Evolutionary conservation across 2,888 invertebrate genomes (phyloP).

Genomic region (Eustalomyia histrio): DNA sequence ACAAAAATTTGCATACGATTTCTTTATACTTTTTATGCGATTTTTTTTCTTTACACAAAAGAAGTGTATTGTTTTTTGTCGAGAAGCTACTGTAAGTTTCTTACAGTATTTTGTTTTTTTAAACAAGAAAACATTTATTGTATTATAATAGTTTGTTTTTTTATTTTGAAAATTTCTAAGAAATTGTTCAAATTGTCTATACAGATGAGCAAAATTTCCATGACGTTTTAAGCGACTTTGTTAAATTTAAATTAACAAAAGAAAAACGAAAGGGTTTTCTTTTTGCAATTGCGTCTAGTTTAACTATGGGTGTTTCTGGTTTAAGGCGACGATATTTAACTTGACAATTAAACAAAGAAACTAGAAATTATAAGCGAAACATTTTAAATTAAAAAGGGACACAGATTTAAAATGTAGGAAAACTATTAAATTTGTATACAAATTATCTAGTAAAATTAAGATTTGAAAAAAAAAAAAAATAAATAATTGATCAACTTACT

Average conservation of each 20-base stretch:
- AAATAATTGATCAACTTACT: not conserved
- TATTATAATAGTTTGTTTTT: conserved; percentile 2
- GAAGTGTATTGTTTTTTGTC: not conserved
- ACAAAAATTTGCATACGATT: not conserved
- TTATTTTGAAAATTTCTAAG: not conserved
- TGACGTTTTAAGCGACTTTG: not conserved
- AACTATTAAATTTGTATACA: not conserved
- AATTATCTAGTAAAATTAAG: not conserved
- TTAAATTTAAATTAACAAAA: not conserved
- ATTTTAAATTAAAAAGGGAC: not conserved
- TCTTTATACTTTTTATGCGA: not conserved
- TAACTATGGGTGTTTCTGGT: not conserved
- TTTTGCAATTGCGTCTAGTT: not conserved
- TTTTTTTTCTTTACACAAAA: not conserved
- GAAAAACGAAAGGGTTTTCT: not conserved
- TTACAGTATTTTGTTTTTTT: not conserved
- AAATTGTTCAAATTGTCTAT: not conserved
- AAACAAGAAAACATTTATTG: not conserved
- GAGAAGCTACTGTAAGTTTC: not conserved
- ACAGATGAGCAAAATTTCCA: not conserved
- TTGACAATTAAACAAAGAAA: not conserved
- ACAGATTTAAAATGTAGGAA: not conserved
- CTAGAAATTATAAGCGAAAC: not conserved
- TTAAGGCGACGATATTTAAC: not conserved
- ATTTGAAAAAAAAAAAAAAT: not conserved